These are phyloP conservation scores for Motacilla tschutschensis DNA, from an alignment of 2,113 vertebrate species.

Conservation along the genomic window DNA sequence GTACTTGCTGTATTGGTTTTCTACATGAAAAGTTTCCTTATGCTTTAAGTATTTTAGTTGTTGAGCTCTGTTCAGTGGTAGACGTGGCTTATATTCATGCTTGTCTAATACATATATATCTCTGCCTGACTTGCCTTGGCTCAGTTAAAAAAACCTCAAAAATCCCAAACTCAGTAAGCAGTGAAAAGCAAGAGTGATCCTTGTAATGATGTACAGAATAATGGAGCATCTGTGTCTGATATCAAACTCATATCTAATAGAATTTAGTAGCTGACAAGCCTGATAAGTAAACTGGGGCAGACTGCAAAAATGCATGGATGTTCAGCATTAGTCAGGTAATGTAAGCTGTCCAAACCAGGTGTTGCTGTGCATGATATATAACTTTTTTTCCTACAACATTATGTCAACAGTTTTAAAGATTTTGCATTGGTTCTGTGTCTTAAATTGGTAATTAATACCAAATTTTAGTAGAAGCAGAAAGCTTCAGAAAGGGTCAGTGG, in stretches of 20 bases:
- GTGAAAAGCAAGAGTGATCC: not conserved
- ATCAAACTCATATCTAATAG: not conserved
- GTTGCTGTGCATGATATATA: not conserved
- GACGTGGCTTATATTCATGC: not conserved
- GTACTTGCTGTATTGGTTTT: not conserved
- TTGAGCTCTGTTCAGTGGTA: slow-evolving; percentile 3
- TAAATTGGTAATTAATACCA: not conserved
- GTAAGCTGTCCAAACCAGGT: not conserved
- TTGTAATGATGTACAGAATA: not conserved
- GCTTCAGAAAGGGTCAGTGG: not conserved
- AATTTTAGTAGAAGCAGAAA: not conserved
- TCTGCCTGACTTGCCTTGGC: not conserved
- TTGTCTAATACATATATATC: not conserved
- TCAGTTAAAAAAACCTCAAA: not conserved
- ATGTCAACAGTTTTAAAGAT: not conserved
- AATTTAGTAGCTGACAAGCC: not conserved
- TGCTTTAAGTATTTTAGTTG: not conserved
- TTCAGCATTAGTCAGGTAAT: not conserved
- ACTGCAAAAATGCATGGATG: not conserved
- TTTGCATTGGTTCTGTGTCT: not conserved
- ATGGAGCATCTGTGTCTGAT: not conserved
- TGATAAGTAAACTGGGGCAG: not conserved
- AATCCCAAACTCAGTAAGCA: not conserved
- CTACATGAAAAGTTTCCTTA: not conserved
- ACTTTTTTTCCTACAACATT: not conserved